Evolutionary conservation across 2,113 vertebrate genomes (phyloP), one percentile per base, ranked within the genome.

Genomic region (Callionymus lyra): DNA sequence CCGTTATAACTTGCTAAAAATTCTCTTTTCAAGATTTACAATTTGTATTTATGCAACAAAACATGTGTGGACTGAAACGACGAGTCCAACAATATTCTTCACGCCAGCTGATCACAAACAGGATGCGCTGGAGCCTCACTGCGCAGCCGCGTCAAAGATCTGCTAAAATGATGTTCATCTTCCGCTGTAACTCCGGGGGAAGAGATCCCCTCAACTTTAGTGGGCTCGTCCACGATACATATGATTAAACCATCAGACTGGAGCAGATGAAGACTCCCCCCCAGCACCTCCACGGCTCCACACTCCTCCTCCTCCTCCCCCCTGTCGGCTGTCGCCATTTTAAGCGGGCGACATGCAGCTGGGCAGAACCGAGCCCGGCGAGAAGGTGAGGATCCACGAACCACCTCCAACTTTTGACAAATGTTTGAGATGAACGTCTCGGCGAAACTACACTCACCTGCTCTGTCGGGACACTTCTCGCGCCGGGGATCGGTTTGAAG

Each of bases 241-340:
- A 16, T 12, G 11, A 47, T 45, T 13, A 10, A 41, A 47, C 53
- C 45, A 18, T 9, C 16, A 53, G 38, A 66, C 50, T 10, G 42
- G 52, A 45, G 35, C 35, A 34, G 59, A 50, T 53, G 55, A 13
- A 49, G 44, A 66, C 18, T 49, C 70, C 58, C 41, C 51, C 70
- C 58, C 41, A 61, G 47, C 36, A 38, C 36, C 33, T 27, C 44
- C 11, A n/a, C 44, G 10, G 44, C 12, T 17, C 33, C n/a, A 19
- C 32, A 34, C 16, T 35, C 32, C 37, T 38, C 31, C 44, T 17
- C 44, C 38, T 11, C 37, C 44, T 16, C 38, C 50, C 69, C 53
- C 56, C 50, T 13, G 59, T 66, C 56, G 55, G 69, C 72, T 87
- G 84, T 85, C 85, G 85, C 85, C 85, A 87, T 87, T 87, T 87